Evolutionary conservation across 2,888 invertebrate genomes (phyloP).

Genomic region (Vesta saturnalis): DNA sequence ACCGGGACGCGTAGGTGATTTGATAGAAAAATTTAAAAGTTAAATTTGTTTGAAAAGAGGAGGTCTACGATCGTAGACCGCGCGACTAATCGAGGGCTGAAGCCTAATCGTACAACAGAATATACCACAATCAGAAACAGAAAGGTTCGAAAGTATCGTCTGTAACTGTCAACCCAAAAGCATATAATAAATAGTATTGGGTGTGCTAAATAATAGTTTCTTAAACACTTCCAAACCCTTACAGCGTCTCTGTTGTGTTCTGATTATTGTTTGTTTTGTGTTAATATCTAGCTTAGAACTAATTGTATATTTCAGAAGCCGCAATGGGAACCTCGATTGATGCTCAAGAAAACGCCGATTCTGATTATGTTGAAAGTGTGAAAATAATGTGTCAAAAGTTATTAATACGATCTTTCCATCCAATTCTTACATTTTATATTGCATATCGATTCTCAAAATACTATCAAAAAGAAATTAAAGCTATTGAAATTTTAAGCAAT

Average conservation of each 20-base stretch:
- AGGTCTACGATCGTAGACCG: no score
- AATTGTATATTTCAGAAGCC: constrained; percentile 68
- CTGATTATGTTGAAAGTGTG: constrained; percentile 78
- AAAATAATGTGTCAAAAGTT: constrained; percentile 62
- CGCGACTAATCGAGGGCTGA: no score
- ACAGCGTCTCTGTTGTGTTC: no score
- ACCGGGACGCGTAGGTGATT: no score
- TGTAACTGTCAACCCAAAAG: no score
- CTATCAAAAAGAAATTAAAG: constrained; percentile 67
- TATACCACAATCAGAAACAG: no score
- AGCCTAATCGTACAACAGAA: no score
- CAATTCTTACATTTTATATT: constrained; percentile 63
- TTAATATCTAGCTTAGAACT: not conserved
- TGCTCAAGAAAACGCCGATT: constrained; percentile 75
- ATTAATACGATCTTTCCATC: constrained; percentile 51
- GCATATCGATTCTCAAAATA: constrained; percentile 67
- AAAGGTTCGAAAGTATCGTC: no score
- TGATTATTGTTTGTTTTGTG: not conserved
- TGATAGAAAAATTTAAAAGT: no score
- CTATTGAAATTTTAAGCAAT: constrained; percentile 63
- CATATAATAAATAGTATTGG: no score
- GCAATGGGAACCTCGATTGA: constrained; percentile 84
- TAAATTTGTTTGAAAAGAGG: no score
- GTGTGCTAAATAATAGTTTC: no score
- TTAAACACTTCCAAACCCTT: not conserved